Conservation (phyloP, 2,888 invertebrate genomes). For the Chalcis sispes region DNA sequence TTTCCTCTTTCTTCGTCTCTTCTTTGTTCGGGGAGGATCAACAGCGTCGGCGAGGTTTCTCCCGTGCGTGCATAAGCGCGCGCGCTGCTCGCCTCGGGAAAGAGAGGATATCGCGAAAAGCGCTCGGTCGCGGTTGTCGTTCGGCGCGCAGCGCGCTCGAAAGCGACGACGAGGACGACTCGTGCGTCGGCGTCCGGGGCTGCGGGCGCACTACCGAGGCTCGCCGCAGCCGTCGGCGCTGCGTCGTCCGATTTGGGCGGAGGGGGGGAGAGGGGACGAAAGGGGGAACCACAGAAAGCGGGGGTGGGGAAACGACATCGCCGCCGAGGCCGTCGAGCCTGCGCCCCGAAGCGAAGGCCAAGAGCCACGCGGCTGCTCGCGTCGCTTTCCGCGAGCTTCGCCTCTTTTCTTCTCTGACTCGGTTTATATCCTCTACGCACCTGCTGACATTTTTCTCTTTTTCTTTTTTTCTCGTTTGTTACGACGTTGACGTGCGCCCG, state of each 20-base stretch:
- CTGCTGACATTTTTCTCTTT: too few relatives aligned
- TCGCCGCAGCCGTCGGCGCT: neutral
- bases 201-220: constrained; percentile 3
- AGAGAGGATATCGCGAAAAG: too few relatives aligned
- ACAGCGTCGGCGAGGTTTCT: neutral
- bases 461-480: too few relatives aligned
- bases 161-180: neutral
- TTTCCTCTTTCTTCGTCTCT: too few relatives aligned
- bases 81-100: too few relatives aligned
- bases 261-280: too few relatives aligned
- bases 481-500: too few relatives aligned
- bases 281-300: too few relatives aligned
- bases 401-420: neutral
- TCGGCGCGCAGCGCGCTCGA: neutral
- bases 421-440: neutral
- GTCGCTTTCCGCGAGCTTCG: neutral
- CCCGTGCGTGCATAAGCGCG: too few relatives aligned
- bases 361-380: constrained; percentile 22
- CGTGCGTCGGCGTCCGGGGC: constrained; percentile 2
- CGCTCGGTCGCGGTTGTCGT: too few relatives aligned
- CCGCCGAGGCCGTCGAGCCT: constrained; percentile 25
- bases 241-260: too few relatives aligned
- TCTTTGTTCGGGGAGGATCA: too few relatives aligned
- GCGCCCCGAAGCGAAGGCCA: constrained; percentile 38
- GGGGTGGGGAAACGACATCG: neutral